Conservation (phyloP, 2,113 vertebrate species). For the Echinops telfairi region DNA sequence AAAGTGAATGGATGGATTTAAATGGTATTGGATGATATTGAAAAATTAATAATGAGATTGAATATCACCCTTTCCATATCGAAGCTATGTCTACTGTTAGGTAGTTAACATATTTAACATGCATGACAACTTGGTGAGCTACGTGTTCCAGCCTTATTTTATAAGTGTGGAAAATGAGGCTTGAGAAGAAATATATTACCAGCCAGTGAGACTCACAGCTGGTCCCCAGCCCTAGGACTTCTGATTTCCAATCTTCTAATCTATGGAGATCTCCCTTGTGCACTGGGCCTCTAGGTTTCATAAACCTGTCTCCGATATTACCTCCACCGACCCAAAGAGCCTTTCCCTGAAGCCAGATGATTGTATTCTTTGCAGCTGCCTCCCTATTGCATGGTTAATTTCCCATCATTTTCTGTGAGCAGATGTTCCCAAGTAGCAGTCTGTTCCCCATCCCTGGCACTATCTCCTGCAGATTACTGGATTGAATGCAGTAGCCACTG, state of each 20-base stretch:
- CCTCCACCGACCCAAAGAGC: not conserved
- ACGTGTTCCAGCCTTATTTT: not conserved
- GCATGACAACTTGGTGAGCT: not conserved
- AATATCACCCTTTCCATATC: too few relatives aligned
- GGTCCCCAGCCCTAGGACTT: not conserved
- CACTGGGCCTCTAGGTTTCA: not conserved
- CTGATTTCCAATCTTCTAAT: not conserved
- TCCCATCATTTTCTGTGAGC: conserved; percentile 55
- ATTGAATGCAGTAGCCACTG: conserved; percentile 70
- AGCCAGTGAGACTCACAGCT: not conserved
- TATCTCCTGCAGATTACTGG: conserved; percentile 63
- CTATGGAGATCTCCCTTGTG: not conserved
- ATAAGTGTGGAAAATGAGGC: not conserved
- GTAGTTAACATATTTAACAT: not conserved
- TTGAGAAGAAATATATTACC: not conserved
- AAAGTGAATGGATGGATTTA: not conserved
- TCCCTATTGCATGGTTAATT: conserved; percentile 57
- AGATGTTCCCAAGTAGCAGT: conserved; percentile 60
- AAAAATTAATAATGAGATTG: not conserved
- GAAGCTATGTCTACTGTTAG: too few relatives aligned
- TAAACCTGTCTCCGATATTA: not conserved
- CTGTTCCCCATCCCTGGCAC: conserved; percentile 22
- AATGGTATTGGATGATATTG: not conserved
- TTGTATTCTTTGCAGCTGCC: conserved; percentile 45
- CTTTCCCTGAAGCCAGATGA: not conserved